A percentile compares a stretch with the other conserved stretches of the same genome.
phyloP scores from a whole-genome alignment of 2,888 invertebrate species.

The Melipona bicolor region DNA sequence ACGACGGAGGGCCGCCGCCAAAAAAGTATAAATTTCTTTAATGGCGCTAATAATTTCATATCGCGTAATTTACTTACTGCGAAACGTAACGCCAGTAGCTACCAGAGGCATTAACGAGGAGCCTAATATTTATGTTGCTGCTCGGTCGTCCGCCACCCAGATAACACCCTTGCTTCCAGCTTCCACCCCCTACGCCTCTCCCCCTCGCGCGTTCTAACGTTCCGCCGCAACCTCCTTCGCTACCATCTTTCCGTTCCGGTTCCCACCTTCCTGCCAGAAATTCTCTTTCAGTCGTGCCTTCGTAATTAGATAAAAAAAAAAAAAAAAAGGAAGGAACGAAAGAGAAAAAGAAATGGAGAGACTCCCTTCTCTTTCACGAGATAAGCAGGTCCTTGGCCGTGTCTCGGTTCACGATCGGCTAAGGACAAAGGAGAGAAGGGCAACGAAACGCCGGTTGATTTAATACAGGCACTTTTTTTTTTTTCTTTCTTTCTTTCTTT shows the following conservation, averaged over 20 bases:
- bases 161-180: constrained; percentile 81
- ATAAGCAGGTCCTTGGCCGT: constrained; percentile 72
- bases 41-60: constrained; percentile 85
- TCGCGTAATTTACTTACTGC: constrained; percentile 85
- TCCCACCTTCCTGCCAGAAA: constrained; percentile 59
- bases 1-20: constrained; percentile 60
- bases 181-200: constrained; percentile 56
- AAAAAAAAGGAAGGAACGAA: not conserved
- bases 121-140: constrained; percentile 84
- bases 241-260: constrained; percentile 54
- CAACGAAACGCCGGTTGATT: constrained; percentile 65
- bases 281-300: constrained; percentile 52
- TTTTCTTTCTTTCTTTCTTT: constrained; percentile 37
- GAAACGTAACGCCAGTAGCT: constrained; percentile 85
- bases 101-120: constrained; percentile 84
- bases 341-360: not conserved
- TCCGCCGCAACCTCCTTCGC: not conserved
- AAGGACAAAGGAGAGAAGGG: constrained; percentile 62
- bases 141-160: constrained; percentile 82
- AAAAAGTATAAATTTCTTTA: constrained; percentile 84
- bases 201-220: not conserved
- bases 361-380: constrained; percentile 65
- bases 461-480: constrained; percentile 61
- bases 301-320: constrained; percentile 68
- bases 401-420: constrained; percentile 60